Base-by-base conservation (phyloP, 2,888 invertebrate species). In the Melangyna quadrimaculata region DNA sequence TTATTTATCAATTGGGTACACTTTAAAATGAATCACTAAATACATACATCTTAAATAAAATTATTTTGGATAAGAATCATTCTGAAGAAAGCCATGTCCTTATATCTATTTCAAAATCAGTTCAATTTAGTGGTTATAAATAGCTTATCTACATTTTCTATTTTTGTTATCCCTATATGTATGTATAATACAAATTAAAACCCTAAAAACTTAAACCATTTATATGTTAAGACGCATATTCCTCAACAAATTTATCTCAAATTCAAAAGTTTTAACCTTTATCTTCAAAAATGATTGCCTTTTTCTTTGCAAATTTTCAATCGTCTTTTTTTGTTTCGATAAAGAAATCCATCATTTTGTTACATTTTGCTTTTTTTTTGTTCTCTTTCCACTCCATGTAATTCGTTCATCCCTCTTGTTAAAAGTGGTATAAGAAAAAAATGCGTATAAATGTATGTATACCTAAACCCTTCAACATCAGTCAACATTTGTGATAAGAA, bases 401-500 rank as follows among this genome's bases (percentile, higher is more conserved):
- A 35, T 35, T 35, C 14, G 19, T 67, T 67, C 12, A 67, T 67
- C 67, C 67, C 48, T 24, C 12, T 51, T 7, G 4, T 22, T 6
- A 22, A 35, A n/a, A 29, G 43, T 55, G 61, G 1, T 0, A 24
- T 9, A 40, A 37, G 40, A 40, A 27, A 45, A 63, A 43, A 45
- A 29, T 19, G 65, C 29, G 43, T 65, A 51, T 22, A 22, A 3
- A 63, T 77, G 43, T 65, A 51, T 22, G 12, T 10, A 63, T 77
- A 61, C 78, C 71, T 73, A 86, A 86, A 74, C 81, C 86, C 81
- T 81, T 86, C 81, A 80, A 77, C 80, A 86, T 78, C 86, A 86
- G 72, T 78, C 86, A 78, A 63, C 81, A 77, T 81, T 70, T 86
- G 77, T 86, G 86, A 86, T 86, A 86, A 86, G 86, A 81, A 86